These are phyloP conservation scores for Arvicanthis niloticus DNA, from an alignment of 2,113 vertebrate species.

Conservation along the genomic window DNA sequence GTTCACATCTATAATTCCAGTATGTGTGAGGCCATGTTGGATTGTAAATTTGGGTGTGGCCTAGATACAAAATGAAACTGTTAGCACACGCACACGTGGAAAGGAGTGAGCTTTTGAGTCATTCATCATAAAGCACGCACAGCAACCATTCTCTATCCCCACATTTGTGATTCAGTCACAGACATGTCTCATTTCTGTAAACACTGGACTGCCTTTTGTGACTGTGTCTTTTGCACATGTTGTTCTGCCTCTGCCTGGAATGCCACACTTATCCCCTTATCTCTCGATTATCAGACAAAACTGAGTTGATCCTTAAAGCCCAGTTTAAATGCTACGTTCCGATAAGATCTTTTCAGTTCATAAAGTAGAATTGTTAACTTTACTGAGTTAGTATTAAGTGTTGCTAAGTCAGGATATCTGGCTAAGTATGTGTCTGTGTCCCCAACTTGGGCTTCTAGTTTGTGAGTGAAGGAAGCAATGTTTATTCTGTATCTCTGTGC, in stretches of 20 bases:
- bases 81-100: neutral
- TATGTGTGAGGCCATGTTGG: neutral
- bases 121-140: conserved; percentile 5
- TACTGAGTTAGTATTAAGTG: neutral
- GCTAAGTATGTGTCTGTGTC: neutral
- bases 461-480: neutral
- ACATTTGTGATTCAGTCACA: conserved; percentile 33
- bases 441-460: neutral
- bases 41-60: neutral
- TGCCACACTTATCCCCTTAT: neutral
- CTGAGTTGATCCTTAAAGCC: conserved; percentile 3
- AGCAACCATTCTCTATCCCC: neutral
- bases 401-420: neutral
- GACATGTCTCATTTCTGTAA: conserved; percentile 65
- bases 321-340: conserved; percentile 55
- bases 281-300: no score
- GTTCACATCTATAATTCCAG: neutral
- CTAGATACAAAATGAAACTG: no score
- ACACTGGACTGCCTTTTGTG: conserved; percentile 57
- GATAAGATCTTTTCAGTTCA: conserved; percentile 38
- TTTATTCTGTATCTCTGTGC: conserved; percentile 35
- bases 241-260: conserved; percentile 57
- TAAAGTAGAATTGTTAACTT: neutral
- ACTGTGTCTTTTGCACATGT: conserved; percentile 59
- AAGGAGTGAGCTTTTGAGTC: neutral